Base-by-base conservation (phyloP, 2,888 invertebrate genomes). In the Cheilosia vulpina region DNA sequence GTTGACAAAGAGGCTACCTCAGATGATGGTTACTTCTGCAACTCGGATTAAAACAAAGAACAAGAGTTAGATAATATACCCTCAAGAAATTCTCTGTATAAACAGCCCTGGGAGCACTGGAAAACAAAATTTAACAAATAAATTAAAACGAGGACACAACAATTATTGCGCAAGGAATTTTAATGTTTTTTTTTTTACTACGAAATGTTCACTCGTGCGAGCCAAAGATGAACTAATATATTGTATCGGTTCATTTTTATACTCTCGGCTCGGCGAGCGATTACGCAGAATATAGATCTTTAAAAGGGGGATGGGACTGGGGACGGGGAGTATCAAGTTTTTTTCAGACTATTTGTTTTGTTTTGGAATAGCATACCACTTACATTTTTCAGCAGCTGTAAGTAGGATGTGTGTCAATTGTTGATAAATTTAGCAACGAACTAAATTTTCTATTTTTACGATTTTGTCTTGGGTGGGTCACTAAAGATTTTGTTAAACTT, bases 141-240 rank as follows among this genome's bases (percentile, higher is more conserved):
- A 24, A 55, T 62, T 47, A 31, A 53, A 45, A 63, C 69, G 62
- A 69, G 53, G 71, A 4, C 79, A 73, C 15, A n/a, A 31, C 11
- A 58, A 58, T 65, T 31, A 65, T 79, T 84, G 65, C 79, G 75
- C 75, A 84, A 79, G 75, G 57, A 62, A 79, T 79, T 53, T 65
- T 38, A 53, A 58, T 50, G 24, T 57, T 55, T 65, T n/a, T 69
- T 52, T 71, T 17, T 65, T 71, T 75, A 79, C 76, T 76, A 79
- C 75, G 75, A 84, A 84, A 79, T 79, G 27, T 76, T 24, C 24
- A 60, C 58, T 63, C 63, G 21, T 50, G 47, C 50, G 19, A 75
- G 53, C 38, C 17, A 52, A 13, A 24, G 24, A 52, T 52, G 52
- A 52, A 52, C 52, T 24, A 52, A 21, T 52, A 52, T 15, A 19